Evolutionary conservation across 2,888 invertebrate species (phyloP), one percentile per base, ranked within the genome.

Genomic region (Andrena flavipes): DNA sequence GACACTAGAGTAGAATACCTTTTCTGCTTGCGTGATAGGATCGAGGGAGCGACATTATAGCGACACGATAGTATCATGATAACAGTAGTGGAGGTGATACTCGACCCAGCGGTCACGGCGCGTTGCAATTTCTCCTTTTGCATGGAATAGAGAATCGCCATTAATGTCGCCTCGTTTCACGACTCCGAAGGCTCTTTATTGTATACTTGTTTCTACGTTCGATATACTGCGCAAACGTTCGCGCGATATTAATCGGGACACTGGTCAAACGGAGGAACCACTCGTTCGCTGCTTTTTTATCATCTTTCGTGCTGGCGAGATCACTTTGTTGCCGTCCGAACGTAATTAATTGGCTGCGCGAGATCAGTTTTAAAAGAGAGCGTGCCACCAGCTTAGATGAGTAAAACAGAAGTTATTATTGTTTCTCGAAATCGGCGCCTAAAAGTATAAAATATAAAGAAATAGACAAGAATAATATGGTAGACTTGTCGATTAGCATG

Each of bases 21-120:
- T 62, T 76, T 48, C 75, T 78, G 83, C 84, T 78, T 84, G 84
- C 42, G 84, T 49, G 78, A 82, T 82, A 82, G 84, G 77, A 76
- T 67, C 67, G 77, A 82, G 71, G 51, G 54, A 48, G 67, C 74
- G 74, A 67, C 74, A 65, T 82, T 82, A 35, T 20, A 42, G 60
- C 60, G 76, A 71, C 20, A 63, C 49, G 29, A 10, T 23, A 2
- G 23, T n/a, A 42, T 16, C 48, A 33, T 30, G 23, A 60, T 16
- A 13, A 65, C 62, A 51, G 56, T 56, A 59, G 64, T 33, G 20
- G 29, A 51, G 35, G 20, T 1, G 48, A 35, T n/a, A 35, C 63
- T 51, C 51, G n/a, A 35, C n/a, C 30, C n/a, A 16, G 13, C 20
- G 56, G 49, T 35, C 13, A 56, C 35, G 16, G n/a, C 8, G n/a